Base-by-base conservation (phyloP, 2,888 invertebrate genomes). In the Caenorhabditis doughertyi region DNA sequence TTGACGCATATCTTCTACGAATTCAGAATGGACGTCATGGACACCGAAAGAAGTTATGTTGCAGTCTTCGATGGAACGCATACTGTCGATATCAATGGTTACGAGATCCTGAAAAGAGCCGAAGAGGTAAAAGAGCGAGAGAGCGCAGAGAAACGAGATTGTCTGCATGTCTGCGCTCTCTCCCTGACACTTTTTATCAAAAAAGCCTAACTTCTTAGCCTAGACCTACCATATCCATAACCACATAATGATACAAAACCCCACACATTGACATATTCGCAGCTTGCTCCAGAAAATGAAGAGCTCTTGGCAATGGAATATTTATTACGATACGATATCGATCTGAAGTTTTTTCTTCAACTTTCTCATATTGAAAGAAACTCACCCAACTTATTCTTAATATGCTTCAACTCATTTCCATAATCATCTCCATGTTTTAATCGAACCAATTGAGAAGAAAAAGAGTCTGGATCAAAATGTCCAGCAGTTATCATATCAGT, bases 231-330 rank as follows among this genome's bases (percentile, higher is more conserved):
- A 84, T 73, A 71, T 84, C 79, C 71, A 83, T 81, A 16, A 85
- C 56, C 7, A 84, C 74, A 65, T 84, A 85, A 64, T 84, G 81
- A 39, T 85, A 85, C 32, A 83, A 73, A 8, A 81, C 73, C 18
- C 81, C 79, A 47, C 85, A 85, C 85, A 85, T 85, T 27, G 81
- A 79, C 68, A 85, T 62, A 29, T 74, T 73, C 0, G 83, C 81
- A 0, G 85, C 85, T 71, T 85, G 83, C 44, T 81, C 72, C 27
- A 85, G 27, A 21, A 85, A 81, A 1, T 55, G 62, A n/a, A 79
- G 55, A 13, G 83, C 72, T 70, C 65, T 23, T 2, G 13, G 9
- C 0, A 83, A 29, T 2, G 83, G 79, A 5, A 83, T 39, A 47
- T 79, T 83, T 18, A 83, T 62, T 7, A 83, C 77, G 16, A 83